Evolutionary conservation across 2,888 invertebrate species (phyloP), one percentile per base, ranked within the genome.

Genomic region (Xestia rhomboidea): DNA sequence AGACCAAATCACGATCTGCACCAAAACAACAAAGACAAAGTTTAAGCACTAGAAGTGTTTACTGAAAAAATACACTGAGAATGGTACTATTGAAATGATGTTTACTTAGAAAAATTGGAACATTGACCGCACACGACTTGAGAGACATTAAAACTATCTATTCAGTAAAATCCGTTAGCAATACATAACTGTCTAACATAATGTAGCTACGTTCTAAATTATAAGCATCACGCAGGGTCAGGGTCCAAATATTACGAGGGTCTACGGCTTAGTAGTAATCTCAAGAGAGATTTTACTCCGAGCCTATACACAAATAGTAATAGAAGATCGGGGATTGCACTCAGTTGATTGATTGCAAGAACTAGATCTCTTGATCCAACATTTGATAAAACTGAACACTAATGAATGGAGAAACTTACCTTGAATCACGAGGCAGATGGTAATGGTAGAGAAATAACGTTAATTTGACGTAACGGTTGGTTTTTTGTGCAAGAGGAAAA

Each of bases 111-210:
- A 34, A 38, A 49, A 73, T 60, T 34, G 51, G 66, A 60, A 67
- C 74, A 67, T 21, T 62, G 60, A 81, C 81, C 81, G 74, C 51
- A 73, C 54, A 27, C 41, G 24, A 27, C 73, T 57, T 60, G 38
- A 49, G 11, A 44, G 34, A 18, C 27, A 67, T 34, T 41, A 67
- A 66, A 66, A 51, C 24, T 57, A 27, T 6, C 27, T 27, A 49
- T 66, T 57, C n/a, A 66, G 30, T 73, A 66, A 41, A 72, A 46
- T 44, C 81, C 66, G 81, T 81, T 73, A 78, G 38, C 18, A 46
- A 64, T 60, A 30, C 51, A 75, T 73, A 73, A 73, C 57, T 46
- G 64, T 73, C 5, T 27, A 54, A 64, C 27, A 72, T 38, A 11
- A 54, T 76, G 38, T 57, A 44, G 18, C 27, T 64, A 11, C n/a